Evolutionary conservation across 2,888 invertebrate species (phyloP), one percentile per base, ranked within the genome.

Genomic region (Scaeva pyrastri): DNA sequence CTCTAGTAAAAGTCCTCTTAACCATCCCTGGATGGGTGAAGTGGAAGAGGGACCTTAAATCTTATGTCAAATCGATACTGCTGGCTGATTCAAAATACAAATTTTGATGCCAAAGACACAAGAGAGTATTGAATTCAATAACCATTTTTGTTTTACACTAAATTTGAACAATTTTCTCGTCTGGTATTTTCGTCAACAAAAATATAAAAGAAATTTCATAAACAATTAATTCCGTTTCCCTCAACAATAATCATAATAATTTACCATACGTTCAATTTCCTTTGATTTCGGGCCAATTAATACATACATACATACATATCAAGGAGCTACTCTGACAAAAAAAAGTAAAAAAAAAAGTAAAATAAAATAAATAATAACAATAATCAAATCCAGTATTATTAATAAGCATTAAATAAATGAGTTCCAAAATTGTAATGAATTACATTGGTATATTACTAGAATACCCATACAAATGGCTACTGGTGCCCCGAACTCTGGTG

Each of bases 381-480:
- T 19, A 68, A 68, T 50, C 21, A 68, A 68, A 36, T 36, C 11
- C 50, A 45, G 26, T 52, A 58, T 5, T 43, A 43, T 14, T n/a
- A 16, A 1, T 26, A 79, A 84, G 79, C 74, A 60, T 12, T 50
- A 75, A 74, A 70, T 62, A 75, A 74, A 74, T 62, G 60, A 70
- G 26, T 48, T 31, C 23, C 21, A 70, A 84, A 50, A 31, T 43
- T 23, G 11, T 48, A 45, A 86, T 86, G 81, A 77, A 81, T 86
- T 86, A 86, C 76, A 77, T 86, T 55, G 77, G 72, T 58, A 73
- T 55, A 50, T 86, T 82, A 82, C 70, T 82, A 62, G 78, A 68
- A 87, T 88, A 88, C 88, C 85, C 89, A 87, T 89, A 89, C 88
- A 88, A 88, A 76, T 88, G 89, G 56, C 88, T 88, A 64, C 68